A percentile compares a stretch with the other conserved stretches of the same genome.
These are phyloP conservation scores for Diglossa cyanea DNA, from an alignment of 2,797 vertebrate genomes.

Conservation along the genomic window DNA sequence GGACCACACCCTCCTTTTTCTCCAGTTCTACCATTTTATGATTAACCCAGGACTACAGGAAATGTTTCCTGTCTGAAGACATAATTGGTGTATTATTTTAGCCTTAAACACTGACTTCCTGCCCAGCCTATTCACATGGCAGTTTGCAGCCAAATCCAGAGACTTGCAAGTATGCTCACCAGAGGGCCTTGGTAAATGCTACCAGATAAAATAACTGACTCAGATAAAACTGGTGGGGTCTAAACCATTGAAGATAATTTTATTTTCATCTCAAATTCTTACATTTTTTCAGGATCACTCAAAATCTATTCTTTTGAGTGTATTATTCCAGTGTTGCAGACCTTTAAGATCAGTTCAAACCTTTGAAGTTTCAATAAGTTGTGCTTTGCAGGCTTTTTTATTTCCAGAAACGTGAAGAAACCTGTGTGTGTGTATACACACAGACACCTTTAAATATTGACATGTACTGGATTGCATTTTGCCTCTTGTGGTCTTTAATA, in stretches of 20 bases:
- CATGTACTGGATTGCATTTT: neutral
- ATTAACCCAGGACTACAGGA: constrained; percentile 39
- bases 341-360: neutral
- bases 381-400: neutral
- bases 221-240: neutral
- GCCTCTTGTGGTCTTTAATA: neutral
- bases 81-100: constrained; percentile 59
- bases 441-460: neutral
- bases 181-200: neutral
- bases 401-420: neutral
- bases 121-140: neutral
- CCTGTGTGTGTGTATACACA: neutral
- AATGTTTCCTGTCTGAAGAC: constrained; percentile 58
- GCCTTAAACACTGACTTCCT: constrained; percentile 59
- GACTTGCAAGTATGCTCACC: neutral
- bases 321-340: neutral
- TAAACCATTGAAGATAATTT: neutral
- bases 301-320: neutral
- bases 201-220: neutral
- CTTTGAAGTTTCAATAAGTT: neutral
- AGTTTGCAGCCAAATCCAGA: neutral
- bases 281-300: neutral
- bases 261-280: neutral
- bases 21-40: constrained; percentile 33
- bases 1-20: constrained; percentile 19